Evolutionary conservation across 2,888 invertebrate species (phyloP), one percentile per base, ranked within the genome.

Genomic region (Dicycla oo): DNA sequence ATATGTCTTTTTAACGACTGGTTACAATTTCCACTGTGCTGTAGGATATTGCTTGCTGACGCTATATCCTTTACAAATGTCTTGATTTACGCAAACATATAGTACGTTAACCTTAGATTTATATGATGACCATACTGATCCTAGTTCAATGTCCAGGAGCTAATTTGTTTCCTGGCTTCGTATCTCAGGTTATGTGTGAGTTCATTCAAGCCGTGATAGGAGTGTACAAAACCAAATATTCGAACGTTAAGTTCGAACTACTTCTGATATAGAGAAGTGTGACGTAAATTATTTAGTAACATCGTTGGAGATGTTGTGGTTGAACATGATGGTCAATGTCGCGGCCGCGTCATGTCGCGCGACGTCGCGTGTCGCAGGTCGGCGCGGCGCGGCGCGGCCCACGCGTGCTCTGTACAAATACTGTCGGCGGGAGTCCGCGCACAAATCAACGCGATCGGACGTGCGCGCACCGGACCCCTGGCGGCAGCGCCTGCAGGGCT

Each of bases 341-440:
- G 61, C 63, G 67, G 61, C 23, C 79, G 54, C 70, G 68, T 54
- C 68, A 74, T 56, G 70, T 64, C 71, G 75, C 69, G 64, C 77
- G 81, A 65, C 30, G 82, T 80, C 73, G 85, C 81, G 83, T 73
- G 73, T 71, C 75, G 80, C 78, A 71, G 75, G 65, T 70, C 68
- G 80, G 70, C 74, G 80, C 72, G 76, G 81, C 79, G 82, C 79
- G 86, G 83, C 78, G 79, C 75, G 74, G 82, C 78, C 91, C 92
- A 90, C 92, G 93, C 91, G 90, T 90, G 91, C 89, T 74, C 88
- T 90, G 92, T 92, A 94, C 94, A 94, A 94, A 94, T 93, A 94
- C 93, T 87, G 94, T 90, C 95, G 89, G 92, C 95, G 94, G 95
- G 95, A 92, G 93, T 89, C 92, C 94, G 91, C 88, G 94, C 94